Evolutionary conservation across 2,113 vertebrate species (phyloP).

Genomic region (Campylomormyrus numenius): DNA sequence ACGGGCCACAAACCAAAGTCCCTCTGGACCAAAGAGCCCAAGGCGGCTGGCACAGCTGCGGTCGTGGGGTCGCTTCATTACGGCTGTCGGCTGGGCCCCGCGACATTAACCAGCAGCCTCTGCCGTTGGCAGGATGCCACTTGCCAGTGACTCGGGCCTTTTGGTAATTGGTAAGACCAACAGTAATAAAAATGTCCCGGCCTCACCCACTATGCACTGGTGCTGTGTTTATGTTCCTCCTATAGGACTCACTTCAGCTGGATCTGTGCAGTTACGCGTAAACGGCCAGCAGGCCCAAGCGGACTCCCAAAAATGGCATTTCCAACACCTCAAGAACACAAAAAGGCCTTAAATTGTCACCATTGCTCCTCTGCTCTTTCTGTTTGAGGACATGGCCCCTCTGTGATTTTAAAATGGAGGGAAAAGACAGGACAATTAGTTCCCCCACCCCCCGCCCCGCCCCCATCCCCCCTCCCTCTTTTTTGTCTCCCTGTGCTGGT

Average conservation of each 20-base stretch:
- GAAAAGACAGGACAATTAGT: too few species aligned
- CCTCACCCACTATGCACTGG: constrained; percentile 8
- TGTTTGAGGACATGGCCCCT: background rate
- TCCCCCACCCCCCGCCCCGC: too few species aligned
- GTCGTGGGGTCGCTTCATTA: constrained; percentile 50
- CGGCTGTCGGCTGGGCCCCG: constrained; percentile 40
- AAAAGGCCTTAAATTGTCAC: background rate
- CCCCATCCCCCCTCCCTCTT: too few species aligned
- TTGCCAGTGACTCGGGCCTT: constrained; percentile 25
- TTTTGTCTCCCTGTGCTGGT: too few species aligned
- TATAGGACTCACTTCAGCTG: background rate
- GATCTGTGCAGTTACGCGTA: background rate
- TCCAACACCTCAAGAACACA: background rate
- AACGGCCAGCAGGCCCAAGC: background rate
- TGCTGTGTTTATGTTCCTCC: background rate
- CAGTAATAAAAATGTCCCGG: constrained; percentile 15
- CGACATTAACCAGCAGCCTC: constrained; percentile 37
- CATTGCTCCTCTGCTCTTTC: background rate
- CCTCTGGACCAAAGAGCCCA: background rate
- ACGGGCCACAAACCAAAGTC: background rate
- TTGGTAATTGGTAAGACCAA: constrained; percentile 60
- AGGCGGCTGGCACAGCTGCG: constrained; percentile 27
- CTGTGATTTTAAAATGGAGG: background rate
- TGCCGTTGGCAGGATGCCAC: constrained; percentile 10
- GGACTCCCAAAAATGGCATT: background rate